Evolutionary conservation across 2,797 vertebrate species (phyloP).

Genomic region (Scleropages formosus): DNA sequence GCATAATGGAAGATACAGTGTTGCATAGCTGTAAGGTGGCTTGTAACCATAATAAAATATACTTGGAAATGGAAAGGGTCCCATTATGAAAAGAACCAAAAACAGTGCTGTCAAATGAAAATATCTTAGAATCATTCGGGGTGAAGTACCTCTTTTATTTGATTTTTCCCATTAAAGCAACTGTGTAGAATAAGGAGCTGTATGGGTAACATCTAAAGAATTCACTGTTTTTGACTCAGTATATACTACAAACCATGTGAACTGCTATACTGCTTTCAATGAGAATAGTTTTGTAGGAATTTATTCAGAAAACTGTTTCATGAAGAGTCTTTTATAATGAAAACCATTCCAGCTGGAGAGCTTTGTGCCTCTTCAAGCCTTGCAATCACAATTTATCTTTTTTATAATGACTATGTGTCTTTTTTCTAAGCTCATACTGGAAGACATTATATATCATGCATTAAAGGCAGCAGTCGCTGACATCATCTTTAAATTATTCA

Average conservation of each 20-base stretch:
- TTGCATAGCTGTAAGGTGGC: no score
- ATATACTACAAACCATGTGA: no score
- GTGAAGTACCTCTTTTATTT: not conserved
- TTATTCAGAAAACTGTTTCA: not conserved
- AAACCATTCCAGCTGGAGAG: constrained; percentile 26
- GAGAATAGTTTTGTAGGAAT: no score
- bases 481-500: constrained; percentile 50
- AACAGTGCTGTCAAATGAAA: not conserved
- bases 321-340: not conserved
- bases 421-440: not conserved
- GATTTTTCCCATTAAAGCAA: not conserved
- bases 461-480: constrained; percentile 35
- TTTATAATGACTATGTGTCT: not conserved
- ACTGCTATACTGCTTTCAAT: no score
- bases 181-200: not conserved
- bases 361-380: not conserved
- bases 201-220: no score
- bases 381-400: not conserved
- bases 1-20: no score
- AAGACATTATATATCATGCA: constrained; percentile 7
- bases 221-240: no score
- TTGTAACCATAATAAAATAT: no score
- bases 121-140: not conserved
- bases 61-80: no score
- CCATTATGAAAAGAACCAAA: not conserved